Evolutionary conservation across 2,113 vertebrate genomes (phyloP).

Genomic region (Centropristis striata): DNA sequence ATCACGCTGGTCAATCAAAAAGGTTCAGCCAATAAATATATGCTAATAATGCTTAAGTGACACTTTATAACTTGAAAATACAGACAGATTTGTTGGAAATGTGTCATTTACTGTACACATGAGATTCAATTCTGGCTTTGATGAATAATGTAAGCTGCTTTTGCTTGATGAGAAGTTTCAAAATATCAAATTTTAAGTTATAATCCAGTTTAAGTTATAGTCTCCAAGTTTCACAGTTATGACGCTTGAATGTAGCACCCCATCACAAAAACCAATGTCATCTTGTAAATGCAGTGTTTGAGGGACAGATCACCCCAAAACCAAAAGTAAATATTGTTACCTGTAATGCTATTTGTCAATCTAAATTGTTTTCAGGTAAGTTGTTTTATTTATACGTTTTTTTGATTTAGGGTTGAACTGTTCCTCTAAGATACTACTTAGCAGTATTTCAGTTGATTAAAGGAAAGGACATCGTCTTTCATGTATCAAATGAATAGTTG

Average conservation of each 20-base stretch:
- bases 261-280: conserved; percentile 4
- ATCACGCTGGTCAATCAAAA: not conserved
- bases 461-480: conserved; percentile 20
- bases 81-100: not conserved
- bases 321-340: too few relatives aligned
- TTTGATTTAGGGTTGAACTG: too few relatives aligned
- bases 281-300: not conserved
- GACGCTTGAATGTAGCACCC: too few relatives aligned
- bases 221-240: not conserved
- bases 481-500: conserved; percentile 28
- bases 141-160: not conserved
- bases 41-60: not conserved
- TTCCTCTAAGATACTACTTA: not conserved
- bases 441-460: not conserved
- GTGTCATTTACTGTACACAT: not conserved
- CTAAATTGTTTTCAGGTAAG: too few relatives aligned
- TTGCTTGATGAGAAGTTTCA: too few relatives aligned
- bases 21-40: conserved; percentile 5
- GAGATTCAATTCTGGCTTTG: not conserved
- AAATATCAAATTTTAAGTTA: conserved; percentile 3
- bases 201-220: conserved; percentile 31
- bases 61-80: not conserved
- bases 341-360: too few relatives aligned
- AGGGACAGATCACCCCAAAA: too few relatives aligned
- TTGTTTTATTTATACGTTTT: too few relatives aligned